A percentile compares a stretch with the other conserved stretches of the same genome.
These are phyloP conservation scores for Tachina lurida DNA, from an alignment of 2,888 invertebrate genomes.

Conservation along the genomic window DNA sequence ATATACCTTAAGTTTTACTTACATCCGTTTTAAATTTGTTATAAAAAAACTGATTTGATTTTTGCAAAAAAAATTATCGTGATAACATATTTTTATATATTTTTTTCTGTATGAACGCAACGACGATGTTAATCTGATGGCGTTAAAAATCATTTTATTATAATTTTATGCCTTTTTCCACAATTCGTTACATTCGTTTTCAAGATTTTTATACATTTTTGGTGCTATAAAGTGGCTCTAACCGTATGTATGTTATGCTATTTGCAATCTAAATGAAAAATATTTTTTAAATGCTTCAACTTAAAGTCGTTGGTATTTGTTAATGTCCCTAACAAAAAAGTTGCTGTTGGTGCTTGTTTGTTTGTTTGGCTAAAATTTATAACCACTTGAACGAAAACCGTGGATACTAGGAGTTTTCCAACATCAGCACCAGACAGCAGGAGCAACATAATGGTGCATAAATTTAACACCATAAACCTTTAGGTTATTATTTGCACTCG, in stretches of 20 bases:
- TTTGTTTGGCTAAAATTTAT: constrained; percentile 76
- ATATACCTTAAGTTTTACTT: constrained; percentile 1
- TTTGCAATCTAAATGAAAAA: constrained; percentile 51
- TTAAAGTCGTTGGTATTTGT: constrained; percentile 62
- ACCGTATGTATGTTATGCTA: constrained; percentile 76
- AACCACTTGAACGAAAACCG: constrained; percentile 76
- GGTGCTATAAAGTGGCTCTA: constrained; percentile 79
- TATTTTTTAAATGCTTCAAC: constrained; percentile 63
- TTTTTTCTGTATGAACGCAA: constrained; percentile 4
- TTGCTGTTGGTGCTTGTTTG: constrained; percentile 54
- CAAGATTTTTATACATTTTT: constrained; percentile 73
- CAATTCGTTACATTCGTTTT: constrained; percentile 72
- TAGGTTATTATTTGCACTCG: constrained; percentile 70
- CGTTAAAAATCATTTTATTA: constrained; percentile 38
- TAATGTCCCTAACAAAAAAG: constrained; percentile 47
- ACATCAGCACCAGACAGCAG: constrained; percentile 55
- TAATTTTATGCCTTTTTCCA: constrained; percentile 41
- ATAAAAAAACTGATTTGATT: constrained; percentile 53
- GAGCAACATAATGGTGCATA: constrained; percentile 67
- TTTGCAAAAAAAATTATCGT: constrained; percentile 34
- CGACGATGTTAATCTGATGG: constrained; percentile 47
- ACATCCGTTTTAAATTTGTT: constrained; percentile 31
- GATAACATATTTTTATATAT: constrained; percentile 12
- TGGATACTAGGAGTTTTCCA: constrained; percentile 36
- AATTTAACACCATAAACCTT: constrained; percentile 70